Percentiles rank a stretch among this genome's conserved stretches.
These are phyloP conservation scores for Lasioglossum figueresi DNA, from an alignment of 2,888 invertebrate genomes.

Conservation along the genomic window DNA sequence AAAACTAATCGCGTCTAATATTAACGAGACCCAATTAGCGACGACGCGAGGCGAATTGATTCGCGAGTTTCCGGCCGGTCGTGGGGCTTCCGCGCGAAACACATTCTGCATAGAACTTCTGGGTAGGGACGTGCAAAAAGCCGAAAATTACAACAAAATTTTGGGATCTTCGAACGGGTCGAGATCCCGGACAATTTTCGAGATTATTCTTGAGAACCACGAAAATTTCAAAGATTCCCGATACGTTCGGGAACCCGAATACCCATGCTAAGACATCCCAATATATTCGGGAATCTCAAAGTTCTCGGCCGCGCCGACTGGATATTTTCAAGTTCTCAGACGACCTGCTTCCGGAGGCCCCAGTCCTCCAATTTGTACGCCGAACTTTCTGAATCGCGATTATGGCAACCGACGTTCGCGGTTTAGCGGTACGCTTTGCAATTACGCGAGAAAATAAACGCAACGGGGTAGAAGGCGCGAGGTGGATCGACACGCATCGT, in stretches of 20 bases:
- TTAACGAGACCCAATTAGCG: slow-evolving; percentile 10
- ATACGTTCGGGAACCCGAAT: not conserved
- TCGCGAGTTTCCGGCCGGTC: slow-evolving; percentile 9
- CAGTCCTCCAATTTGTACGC: not conserved
- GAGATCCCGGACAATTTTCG: not conserved
- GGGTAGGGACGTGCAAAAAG: fast-evolving
- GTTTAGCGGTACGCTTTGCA: slow-evolving; percentile 41
- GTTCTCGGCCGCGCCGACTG: not conserved
- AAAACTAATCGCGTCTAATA: slow-evolving; percentile 2
- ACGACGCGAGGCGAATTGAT: not conserved
- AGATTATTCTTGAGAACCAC: not conserved
- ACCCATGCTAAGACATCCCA: not conserved
- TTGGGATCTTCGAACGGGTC: not conserved
- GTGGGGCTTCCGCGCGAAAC: not conserved
- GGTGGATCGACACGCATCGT: slow-evolving; percentile 62
- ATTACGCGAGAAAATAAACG: slow-evolving; percentile 54
- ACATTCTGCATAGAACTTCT: not conserved
- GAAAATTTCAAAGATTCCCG: not conserved
- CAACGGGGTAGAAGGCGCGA: slow-evolving; percentile 34
- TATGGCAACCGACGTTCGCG: slow-evolving; percentile 28
- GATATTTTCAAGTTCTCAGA: not conserved
- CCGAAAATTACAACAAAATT: not conserved
- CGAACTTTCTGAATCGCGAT: slow-evolving; percentile 14
- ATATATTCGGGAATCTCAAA: too few species aligned
- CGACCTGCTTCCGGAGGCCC: not conserved